A percentile compares a stretch with the other conserved stretches of the same genome.
phyloP scores from a whole-genome alignment of 2,797 vertebrate genomes.

The Chelon auratus region DNA sequence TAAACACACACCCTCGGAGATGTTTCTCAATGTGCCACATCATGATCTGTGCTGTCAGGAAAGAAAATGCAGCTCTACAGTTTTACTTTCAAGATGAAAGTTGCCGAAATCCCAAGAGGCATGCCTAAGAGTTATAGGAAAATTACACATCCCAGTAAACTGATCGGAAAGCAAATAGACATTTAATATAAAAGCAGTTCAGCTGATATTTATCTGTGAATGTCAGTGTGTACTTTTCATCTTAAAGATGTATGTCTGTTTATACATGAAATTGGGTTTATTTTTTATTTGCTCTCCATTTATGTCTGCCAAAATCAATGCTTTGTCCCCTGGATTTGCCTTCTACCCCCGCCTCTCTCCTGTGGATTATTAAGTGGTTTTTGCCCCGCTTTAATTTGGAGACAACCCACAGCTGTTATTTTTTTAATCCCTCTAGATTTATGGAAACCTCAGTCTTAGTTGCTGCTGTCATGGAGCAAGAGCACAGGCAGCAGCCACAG shows the following conservation, averaged over 20 bases:
- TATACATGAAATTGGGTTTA: conserved; percentile 37
- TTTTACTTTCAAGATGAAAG: conserved; percentile 48
- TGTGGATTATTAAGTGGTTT: conserved; percentile 70
- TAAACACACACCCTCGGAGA: conserved; percentile 29
- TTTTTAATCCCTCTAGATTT: conserved; percentile 71
- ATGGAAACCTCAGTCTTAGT: conserved; percentile 39
- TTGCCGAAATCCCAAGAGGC: conserved; percentile 22
- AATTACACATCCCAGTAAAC: conserved; percentile 50
- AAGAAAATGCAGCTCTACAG: conserved; percentile 21
- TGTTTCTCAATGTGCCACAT: conserved; percentile 15
- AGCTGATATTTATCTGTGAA: conserved; percentile 38
- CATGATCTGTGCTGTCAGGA: conserved; percentile 18
- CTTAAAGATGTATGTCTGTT: conserved; percentile 35
- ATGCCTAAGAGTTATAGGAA: conserved; percentile 32
- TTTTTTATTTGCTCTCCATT: conserved; percentile 28
- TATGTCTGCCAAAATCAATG: conserved; percentile 51
- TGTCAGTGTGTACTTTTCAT: conserved; percentile 31
- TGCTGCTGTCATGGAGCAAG: conserved; percentile 33
- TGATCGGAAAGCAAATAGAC: conserved; percentile 54
- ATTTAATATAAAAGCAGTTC: conserved; percentile 42
- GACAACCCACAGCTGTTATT: conserved; percentile 54
- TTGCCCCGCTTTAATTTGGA: conserved; percentile 65
- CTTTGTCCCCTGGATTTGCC: neutral
- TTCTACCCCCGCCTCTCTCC: conserved; percentile 14
- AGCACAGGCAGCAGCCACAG: conserved; percentile 33